Conservation (phyloP, 1,140 invertebrate genomes). For the Pectinophora gossypiella region DNA sequence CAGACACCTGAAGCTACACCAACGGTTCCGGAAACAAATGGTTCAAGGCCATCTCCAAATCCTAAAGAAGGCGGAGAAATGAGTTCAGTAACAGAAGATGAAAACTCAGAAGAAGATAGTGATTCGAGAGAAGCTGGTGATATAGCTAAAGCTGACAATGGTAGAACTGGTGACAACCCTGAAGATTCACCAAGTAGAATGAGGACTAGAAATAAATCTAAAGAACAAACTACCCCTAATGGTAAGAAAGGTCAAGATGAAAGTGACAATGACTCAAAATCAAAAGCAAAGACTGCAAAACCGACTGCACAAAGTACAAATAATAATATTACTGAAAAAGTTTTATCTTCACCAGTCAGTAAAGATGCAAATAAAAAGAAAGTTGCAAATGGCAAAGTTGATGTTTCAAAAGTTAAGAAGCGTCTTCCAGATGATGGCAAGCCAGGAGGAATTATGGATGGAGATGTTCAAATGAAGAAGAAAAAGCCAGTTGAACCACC, state of each 20-base stretch:
- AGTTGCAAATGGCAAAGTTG: slow-evolving; percentile 78
- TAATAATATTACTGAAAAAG: slow-evolving; percentile 68
- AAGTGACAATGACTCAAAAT: slow-evolving; percentile 77
- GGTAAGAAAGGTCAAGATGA: slow-evolving; percentile 81
- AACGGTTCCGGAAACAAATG: slow-evolving; percentile 69
- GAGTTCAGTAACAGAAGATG: slow-evolving; percentile 96
- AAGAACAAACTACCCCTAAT: slow-evolving; percentile 82
- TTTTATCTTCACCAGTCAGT: slow-evolving; percentile 76
- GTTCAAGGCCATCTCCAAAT: slow-evolving; percentile 78
- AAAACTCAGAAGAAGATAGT: slow-evolving; percentile 94
- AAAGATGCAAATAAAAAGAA: slow-evolving; percentile 80
- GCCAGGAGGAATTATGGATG: slow-evolving; percentile 75
- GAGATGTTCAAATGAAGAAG: slow-evolving; percentile 81
- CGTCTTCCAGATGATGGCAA: slow-evolving; percentile 77
- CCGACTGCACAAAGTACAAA: slow-evolving; percentile 60
- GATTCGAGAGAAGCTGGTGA: slow-evolving; percentile 81
- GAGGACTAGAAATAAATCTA: slow-evolving; percentile 90
- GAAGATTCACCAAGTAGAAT: slow-evolving; percentile 90
- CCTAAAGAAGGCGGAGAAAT: slow-evolving; percentile 81
- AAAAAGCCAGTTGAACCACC: slow-evolving; percentile 81
- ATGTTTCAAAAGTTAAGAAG: slow-evolving; percentile 83
- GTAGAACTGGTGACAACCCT: slow-evolving; percentile 80
- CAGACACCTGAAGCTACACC: slow-evolving; percentile 75
- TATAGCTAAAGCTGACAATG: slow-evolving; percentile 55
- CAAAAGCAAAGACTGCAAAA: slow-evolving; percentile 72